Conservation (phyloP, 1,140 invertebrate species). For the Drosophila aff. region DNA sequence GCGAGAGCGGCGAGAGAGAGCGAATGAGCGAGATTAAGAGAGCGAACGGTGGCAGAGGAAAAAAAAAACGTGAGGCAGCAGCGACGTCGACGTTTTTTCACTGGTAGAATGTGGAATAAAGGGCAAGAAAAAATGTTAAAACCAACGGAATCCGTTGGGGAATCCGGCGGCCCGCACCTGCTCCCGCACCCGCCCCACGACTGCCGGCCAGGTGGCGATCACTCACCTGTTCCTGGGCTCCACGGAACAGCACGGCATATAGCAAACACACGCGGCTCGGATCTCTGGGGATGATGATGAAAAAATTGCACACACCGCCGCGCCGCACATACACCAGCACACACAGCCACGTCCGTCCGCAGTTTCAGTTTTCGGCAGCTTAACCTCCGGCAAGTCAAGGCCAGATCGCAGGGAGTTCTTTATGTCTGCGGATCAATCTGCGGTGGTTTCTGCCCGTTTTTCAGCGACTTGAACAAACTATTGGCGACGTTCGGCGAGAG, state of each 20-base stretch:
- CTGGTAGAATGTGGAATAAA: slow-evolving; percentile 39
- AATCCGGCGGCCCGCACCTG: slow-evolving; percentile 40
- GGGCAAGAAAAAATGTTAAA: slow-evolving; percentile 43
- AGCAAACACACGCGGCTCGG: slow-evolving; percentile 50
- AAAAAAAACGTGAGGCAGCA: slow-evolving; percentile 50
- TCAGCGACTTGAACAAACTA: slow-evolving; percentile 14
- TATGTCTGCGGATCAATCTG: slow-evolving; percentile 2
- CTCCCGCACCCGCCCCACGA: slow-evolving; percentile 24
- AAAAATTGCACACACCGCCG: slow-evolving; percentile 66
- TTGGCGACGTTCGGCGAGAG: slow-evolving; percentile 4
- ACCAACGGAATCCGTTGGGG: slow-evolving; percentile 45
- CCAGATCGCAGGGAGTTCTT: slow-evolving; percentile 24
- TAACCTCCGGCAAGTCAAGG: slow-evolving; percentile 52
- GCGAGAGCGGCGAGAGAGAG: slow-evolving; percentile 28
- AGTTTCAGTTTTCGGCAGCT: slow-evolving; percentile 32
- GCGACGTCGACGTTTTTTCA: slow-evolving; percentile 52
- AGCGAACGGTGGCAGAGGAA: slow-evolving; percentile 24
- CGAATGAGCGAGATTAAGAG: slow-evolving; percentile 31
- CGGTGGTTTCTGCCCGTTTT: slow-evolving; percentile 10
- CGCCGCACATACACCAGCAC: slow-evolving; percentile 38
- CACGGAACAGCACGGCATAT: slow-evolving; percentile 2
- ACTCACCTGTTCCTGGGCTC: slow-evolving; percentile 47
- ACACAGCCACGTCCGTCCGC: slow-evolving; percentile 30
- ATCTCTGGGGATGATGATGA: slow-evolving; percentile 44
- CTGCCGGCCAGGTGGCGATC: slow-evolving; percentile 40